phyloP scores from a whole-genome alignment of 2,797 vertebrate species.

The Triplophysa yarkandensis region DNA sequence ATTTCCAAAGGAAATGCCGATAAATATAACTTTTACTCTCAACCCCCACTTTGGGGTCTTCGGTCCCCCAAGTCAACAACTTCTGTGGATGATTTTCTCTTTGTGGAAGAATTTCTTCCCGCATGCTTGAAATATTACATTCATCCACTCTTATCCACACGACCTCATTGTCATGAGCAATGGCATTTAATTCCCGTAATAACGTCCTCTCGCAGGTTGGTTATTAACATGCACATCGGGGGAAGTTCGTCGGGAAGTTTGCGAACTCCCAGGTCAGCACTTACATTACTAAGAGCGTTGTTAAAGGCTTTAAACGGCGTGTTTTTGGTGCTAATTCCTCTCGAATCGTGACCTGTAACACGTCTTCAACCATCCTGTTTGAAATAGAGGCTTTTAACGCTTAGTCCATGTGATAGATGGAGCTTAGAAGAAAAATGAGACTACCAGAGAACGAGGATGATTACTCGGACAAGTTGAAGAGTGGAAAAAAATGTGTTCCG shows the following conservation, averaged over 20 bases:
- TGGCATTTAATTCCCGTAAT: conserved; percentile 32
- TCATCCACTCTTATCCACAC: conserved; percentile 34
- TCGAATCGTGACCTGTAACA: conserved; percentile 64
- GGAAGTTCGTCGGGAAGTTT: conserved; percentile 43
- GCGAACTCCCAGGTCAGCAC: conserved; percentile 55
- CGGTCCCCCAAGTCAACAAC: neutral
- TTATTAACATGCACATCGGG: conserved; percentile 32
- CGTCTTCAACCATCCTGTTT: conserved; percentile 64
- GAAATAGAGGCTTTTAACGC: conserved; percentile 75
- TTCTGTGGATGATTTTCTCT: conserved; percentile 6
- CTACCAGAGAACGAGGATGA: conserved; percentile 70
- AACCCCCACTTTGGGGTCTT: neutral
- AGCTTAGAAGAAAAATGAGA: conserved; percentile 49
- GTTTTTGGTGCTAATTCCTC: conserved; percentile 76
- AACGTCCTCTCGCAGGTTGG: conserved; percentile 28
- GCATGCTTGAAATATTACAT: conserved; percentile 21
- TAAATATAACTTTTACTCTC: neutral
- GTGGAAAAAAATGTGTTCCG: conserved; percentile 59
- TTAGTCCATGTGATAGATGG: conserved; percentile 45
- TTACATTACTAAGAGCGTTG: conserved; percentile 44
- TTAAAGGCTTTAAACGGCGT: conserved; percentile 50
- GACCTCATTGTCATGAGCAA: conserved; percentile 42
- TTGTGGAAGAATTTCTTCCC: neutral
- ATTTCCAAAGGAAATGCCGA: neutral
- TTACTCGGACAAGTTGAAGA: conserved; percentile 56